Evolutionary conservation across 2,113 vertebrate species (phyloP), one percentile per base, ranked within the genome.

Genomic region (Otis tarda): DNA sequence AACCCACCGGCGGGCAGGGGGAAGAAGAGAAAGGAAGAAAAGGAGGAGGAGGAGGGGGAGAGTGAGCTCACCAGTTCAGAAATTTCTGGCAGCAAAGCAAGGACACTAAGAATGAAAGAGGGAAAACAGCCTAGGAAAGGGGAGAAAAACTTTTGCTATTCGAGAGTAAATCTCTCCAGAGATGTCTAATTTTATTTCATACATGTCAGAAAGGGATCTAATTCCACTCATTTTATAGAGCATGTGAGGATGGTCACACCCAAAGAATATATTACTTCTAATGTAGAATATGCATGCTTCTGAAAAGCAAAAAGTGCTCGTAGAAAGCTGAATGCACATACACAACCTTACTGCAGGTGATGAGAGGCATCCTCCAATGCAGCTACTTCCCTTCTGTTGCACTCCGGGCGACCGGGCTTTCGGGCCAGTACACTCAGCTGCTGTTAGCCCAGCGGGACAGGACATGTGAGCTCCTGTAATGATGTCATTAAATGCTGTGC

Each of bases 21-120:
- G 90, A 61, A 45, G 77, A 39, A 53, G 87, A 69, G 93, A 95
- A 86, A 89, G 81, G 64, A 63, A 50, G n/a, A 75, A 88, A 89
- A 78, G 50, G 68, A 61, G 78, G 53, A 86, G 90, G 81, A 81
- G 85, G 83, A 80, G 89, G 89, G 90, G 57, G 28, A 67, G 71
- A 94, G 74, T 95, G 95, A 96, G 81, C 91, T 96, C 96, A 97
- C 84, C 96, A 68, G 37, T 74, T 96, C 12, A 90, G 92, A 81
- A 53, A 93, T 86, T 92, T 73, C 91, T 96, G 94, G 95, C 95
- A 89, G 67, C n/a, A 59, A 37, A 90, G 89, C 3, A 10, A 86
- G 63, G 79, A 80, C 55, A 33, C 57, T 41, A 25, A 65, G 83
- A 96, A 87, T 69, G 81, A 93, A 78, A 96, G 90, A 90, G 91